phyloP scores from a whole-genome alignment of 2,888 invertebrate species.

The Xestia sexstrigata region DNA sequence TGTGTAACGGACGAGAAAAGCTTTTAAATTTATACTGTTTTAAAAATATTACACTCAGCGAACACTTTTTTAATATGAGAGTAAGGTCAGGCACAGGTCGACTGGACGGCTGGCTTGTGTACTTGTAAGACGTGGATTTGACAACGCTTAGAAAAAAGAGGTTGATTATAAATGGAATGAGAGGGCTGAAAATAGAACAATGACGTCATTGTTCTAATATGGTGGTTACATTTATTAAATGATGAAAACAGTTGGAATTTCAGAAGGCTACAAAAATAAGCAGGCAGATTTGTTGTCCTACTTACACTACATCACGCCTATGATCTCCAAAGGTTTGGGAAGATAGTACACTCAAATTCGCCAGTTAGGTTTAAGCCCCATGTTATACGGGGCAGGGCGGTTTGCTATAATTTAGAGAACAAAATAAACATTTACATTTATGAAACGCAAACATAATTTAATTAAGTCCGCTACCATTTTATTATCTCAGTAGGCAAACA shows the following conservation, averaged over 20 bases:
- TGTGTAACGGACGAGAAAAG: conserved; percentile 45
- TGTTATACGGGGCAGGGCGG: background rate
- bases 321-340: background rate
- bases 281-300: background rate
- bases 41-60: conserved; percentile 50
- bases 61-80: conserved; percentile 48
- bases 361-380: background rate
- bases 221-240: background rate
- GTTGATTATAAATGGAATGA: conserved; percentile 19
- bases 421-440: conserved; percentile 10
- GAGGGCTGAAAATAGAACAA: background rate
- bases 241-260: background rate
- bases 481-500: conserved; percentile 35
- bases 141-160: conserved; percentile 6
- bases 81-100: conserved; percentile 35
- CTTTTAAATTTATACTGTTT: conserved; percentile 53
- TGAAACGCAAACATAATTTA: conserved; percentile 8
- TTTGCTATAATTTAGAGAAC: background rate
- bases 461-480: conserved; percentile 23
- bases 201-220: background rate
- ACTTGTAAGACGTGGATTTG: conserved; percentile 14
- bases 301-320: background rate
- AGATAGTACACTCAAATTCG: background rate
- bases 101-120: background rate
- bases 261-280: background rate